phyloP scores from a whole-genome alignment of 2,888 invertebrate genomes.

The Cordylochernes scorpioides region DNA sequence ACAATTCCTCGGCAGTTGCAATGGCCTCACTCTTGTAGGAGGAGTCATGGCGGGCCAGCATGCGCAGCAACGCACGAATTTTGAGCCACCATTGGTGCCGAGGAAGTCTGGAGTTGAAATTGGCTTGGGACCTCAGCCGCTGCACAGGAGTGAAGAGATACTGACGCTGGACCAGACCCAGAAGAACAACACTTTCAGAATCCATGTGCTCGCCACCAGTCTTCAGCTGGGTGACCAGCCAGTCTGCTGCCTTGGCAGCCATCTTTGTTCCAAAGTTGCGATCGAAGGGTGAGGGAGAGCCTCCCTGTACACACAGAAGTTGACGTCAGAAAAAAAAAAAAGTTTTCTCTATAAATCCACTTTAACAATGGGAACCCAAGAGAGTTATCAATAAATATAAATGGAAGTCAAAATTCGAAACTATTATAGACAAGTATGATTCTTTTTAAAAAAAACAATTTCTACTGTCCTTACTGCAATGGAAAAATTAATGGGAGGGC shows the following conservation, averaged over 20 bases:
- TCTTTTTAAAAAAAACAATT: constrained; percentile 1
- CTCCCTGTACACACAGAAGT: constrained; percentile 21
- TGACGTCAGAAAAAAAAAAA: no score
- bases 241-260: constrained; percentile 26
- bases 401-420: no score
- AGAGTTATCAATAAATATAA: no score
- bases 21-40: constrained; percentile 9
- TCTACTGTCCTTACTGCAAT: no score
- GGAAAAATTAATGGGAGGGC: no score
- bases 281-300: constrained; percentile 28
- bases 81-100: constrained; percentile 15
- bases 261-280: constrained; percentile 29
- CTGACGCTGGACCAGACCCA: constrained; percentile 55
- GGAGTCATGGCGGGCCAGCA: constrained; percentile 31
- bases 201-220: constrained; percentile 30
- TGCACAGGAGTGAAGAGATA: constrained; percentile 55
- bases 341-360: no score
- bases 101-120: constrained; percentile 13
- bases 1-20: background rate
- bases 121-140: constrained; percentile 31
- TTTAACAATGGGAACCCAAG: no score
- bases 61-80: constrained; percentile 12
- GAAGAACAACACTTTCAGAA: constrained; percentile 41
- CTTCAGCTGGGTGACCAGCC: constrained; percentile 35
- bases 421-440: no score